Base-by-base conservation (phyloP, 2,797 vertebrate species). In the Lacerta viridis region DNA sequence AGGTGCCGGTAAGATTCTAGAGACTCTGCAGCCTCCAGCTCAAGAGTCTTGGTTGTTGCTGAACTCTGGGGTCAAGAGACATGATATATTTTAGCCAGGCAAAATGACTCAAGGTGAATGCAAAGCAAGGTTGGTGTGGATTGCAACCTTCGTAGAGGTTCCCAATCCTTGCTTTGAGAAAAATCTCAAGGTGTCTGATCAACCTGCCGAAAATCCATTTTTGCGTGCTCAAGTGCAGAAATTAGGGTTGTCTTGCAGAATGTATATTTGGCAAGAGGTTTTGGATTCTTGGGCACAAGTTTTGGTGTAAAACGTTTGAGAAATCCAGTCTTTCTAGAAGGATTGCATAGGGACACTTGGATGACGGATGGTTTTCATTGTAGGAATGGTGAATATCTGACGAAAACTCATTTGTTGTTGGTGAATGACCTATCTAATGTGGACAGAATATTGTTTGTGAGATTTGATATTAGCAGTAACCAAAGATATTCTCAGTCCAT, bases 401-500 rank as follows among this genome's bases (percentile, higher is more conserved):
- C 46, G 78, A 29, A 88, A 85, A 75, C n/a, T 0, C 85, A 20
- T 93, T 69, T 43, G 4, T 77, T 43, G 33, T 91, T 55, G 50
- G 50, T 90, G 33, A 77, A 25, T 41, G 68, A 80, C 41, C 15
- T n/a, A 17, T 11, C 11, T 82, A 86, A 79, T 46, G 13, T 41
- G 55, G 66, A 59, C 59, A 36, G 84, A 92, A 84, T 89, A 75
- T 18, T 86, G 64, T 27, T 55, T 89, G 61, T 11, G 84, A 68
- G 78, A 46, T 90, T 43, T 85, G 79, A 39, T 81, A 27, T 84
- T 83, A 75, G 83, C 68, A 66, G 29, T 4, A 33, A 86, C 66
- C 55, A 69, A 83, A 83, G 33, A 64, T 0, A 0, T 29, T 68
- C 36, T 83, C 88, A 85, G 27, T 8, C 46, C 81, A 64, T 84